Base-by-base conservation (phyloP, 1,140 invertebrate species). In the Ceratitis capitata region DNA sequence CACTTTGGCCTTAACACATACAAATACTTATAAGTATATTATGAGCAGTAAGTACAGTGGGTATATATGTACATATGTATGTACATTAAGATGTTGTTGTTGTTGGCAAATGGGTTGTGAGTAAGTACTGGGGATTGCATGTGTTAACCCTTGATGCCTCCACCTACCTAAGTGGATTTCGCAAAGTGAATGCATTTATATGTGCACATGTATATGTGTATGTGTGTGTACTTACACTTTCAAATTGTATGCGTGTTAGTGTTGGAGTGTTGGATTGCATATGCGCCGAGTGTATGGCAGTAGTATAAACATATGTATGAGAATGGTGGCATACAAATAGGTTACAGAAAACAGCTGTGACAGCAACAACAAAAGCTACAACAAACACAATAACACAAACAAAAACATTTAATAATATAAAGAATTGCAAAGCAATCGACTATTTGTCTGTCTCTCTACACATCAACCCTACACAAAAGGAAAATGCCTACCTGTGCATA, bases 301-400 rank as follows among this genome's bases (percentile, higher is more conserved):
- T 9, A 0, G 7, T 49, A 49, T 49, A 9, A 9, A 1, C 14
- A 49, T 49, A 14, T 49, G 47, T 49, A 9, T 49, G n/a, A 1
- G 51, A 19, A 16, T 12, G 35, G 39, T 78, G 69, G 39, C 39
- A 42, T 12, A 78, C 16, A 42, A 45, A 78, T 78, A 32, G 69
- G 39, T 42, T 78, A n/a, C 39, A 78, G 69, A 12, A 45, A 87
- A 87, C 87, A 88, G 87, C 88, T 87, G 47, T 58, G 86, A 83
- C 84, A 86, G 84, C 84, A 82, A 84, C 56, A 84, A 56, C 85
- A 87, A 12, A 61, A 61, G 26, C 53, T 49, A 49, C 61, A 61
- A 61, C 29, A 42, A 19, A 23, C 39, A 69, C n/a, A 42, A 42
- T n/a, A 12, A 10, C 64, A 42, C 39, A 42, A 58, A 56, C 85